These are phyloP conservation scores for Pyrocephalus nanus DNA, from an alignment of 2,797 vertebrate species.

Conservation along the genomic window DNA sequence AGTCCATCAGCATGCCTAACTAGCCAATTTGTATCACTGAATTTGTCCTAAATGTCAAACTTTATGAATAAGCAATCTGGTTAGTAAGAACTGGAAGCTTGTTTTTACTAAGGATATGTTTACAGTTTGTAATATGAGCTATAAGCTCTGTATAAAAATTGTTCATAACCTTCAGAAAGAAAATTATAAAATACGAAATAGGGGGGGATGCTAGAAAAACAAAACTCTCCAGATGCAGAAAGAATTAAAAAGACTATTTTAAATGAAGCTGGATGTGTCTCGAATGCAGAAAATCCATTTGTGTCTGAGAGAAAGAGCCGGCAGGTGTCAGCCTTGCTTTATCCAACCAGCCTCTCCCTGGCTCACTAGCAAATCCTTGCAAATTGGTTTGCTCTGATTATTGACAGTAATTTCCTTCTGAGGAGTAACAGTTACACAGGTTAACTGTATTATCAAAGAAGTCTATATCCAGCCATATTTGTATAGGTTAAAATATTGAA, in stretches of 20 bases:
- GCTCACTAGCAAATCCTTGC: background rate
- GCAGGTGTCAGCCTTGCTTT: slow-evolving; percentile 70
- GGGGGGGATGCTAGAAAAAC: background rate
- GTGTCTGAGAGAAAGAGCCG: background rate
- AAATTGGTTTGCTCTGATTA: slow-evolving; percentile 6
- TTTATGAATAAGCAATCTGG: background rate
- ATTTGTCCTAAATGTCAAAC: background rate
- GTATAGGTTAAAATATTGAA: slow-evolving; percentile 16
- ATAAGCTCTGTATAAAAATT: background rate
- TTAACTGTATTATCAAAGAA: slow-evolving; percentile 3
- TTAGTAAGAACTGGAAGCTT: background rate
- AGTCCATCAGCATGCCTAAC: background rate
- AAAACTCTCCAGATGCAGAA: background rate
- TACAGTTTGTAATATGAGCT: background rate
- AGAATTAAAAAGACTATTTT: background rate
- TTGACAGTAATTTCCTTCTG: slow-evolving; percentile 19
- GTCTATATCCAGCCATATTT: background rate
- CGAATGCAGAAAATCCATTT: background rate
- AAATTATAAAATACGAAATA: background rate
- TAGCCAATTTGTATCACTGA: background rate
- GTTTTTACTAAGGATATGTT: background rate
- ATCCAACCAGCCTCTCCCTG: background rate
- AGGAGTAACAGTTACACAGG: background rate
- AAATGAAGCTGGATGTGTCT: background rate
- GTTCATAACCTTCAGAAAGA: background rate